Percentiles rank a stretch among this genome's conserved stretches.
phyloP scores from a whole-genome alignment of 2,797 vertebrate species.

The Clarias pachynema region DNA sequence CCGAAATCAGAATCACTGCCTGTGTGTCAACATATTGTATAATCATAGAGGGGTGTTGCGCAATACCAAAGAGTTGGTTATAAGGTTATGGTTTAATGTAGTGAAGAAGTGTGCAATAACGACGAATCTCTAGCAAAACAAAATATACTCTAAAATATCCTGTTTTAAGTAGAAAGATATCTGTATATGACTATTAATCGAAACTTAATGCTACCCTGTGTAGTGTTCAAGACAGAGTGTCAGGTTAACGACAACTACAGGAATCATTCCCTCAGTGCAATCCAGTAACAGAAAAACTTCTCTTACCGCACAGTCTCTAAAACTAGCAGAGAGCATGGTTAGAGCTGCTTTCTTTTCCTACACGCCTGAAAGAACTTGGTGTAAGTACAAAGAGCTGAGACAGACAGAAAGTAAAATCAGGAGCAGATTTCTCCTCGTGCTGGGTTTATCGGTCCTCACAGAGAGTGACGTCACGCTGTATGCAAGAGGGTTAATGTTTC shows the following conservation, averaged over 20 bases:
- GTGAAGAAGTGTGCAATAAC: not conserved
- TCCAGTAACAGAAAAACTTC: not conserved
- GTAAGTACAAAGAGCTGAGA: not conserved
- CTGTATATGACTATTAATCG: not conserved
- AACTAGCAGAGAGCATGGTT: constrained; percentile 35
- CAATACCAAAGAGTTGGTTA: no score
- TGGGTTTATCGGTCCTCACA: not conserved
- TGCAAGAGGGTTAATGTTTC: not conserved
- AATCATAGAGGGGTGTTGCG: no score
- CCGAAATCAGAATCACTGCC: no score
- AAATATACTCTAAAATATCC: not conserved
- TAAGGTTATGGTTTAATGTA: not conserved
- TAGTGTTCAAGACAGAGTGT: not conserved
- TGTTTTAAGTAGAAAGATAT: no score
- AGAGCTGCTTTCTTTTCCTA: not conserved
- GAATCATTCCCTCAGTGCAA: not conserved
- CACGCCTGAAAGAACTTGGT: not conserved
- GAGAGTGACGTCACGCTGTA: not conserved
- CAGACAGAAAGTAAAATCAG: not conserved
- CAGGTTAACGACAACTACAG: not conserved
- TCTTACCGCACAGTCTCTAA: constrained; percentile 50
- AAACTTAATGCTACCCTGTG: not conserved
- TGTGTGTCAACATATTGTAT: no score
- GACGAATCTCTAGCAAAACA: not conserved
- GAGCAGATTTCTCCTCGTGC: not conserved